phyloP scores from a whole-genome alignment of 2,888 invertebrate species.

The Hetaerina titia region DNA sequence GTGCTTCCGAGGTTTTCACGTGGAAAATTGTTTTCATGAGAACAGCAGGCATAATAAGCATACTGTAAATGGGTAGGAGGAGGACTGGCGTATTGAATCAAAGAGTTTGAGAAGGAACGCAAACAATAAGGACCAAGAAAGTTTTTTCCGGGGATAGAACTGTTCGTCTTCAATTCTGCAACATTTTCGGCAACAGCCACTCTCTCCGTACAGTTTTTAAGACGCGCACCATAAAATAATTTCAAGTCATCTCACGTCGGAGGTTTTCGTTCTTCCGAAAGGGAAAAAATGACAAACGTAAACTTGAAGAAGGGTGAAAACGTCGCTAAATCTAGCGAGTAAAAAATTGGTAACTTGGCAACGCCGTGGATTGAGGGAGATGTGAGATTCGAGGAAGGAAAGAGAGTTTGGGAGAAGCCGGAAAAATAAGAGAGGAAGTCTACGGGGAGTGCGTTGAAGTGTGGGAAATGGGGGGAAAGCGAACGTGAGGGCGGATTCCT shows the following conservation, averaged over 20 bases:
- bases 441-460: background rate
- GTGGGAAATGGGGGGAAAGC: background rate
- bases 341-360: background rate
- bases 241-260: background rate
- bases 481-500: background rate
- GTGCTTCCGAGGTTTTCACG: no score
- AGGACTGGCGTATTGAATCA: no score
- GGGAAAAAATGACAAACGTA: background rate
- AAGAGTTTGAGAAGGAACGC: no score
- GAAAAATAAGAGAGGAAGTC: background rate
- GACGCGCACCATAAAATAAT: background rate
- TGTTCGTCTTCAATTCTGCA: no score
- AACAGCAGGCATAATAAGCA: no score
- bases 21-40: no score
- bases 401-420: background rate
- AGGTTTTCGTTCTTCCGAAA: background rate
- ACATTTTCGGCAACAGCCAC: no score
- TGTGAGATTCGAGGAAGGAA: background rate
- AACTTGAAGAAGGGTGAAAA: background rate
- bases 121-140: no score
- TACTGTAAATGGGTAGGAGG: no score
- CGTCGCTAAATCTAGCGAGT: constrained; percentile 12
- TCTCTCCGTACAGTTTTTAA: no score
- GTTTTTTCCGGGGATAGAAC: no score
- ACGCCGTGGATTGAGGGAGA: background rate